Evolutionary conservation across 2,113 vertebrate genomes (phyloP), one percentile per base, ranked within the genome.

Genomic region (Neodontobutis hainanensis): DNA sequence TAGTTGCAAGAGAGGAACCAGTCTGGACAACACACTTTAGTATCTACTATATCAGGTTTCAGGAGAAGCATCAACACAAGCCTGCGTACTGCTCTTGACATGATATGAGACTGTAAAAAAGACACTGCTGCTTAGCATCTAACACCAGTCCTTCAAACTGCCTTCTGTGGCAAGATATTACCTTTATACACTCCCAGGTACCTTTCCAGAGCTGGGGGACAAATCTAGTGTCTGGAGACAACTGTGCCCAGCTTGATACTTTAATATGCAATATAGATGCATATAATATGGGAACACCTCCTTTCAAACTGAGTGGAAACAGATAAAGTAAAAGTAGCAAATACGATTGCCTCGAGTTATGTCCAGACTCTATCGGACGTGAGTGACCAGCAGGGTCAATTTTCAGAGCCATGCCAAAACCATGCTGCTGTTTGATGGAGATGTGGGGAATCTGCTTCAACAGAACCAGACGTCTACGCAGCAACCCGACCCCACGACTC

Each of bases 361-460:
- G 19, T 27, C 6, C 51, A 61, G 52, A 70, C 46, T 70, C 63
- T 36, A 55, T 82, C 57, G 66, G 76, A 88, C 78, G 60, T 71
- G 65, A 68, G 78, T 70, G 79, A 75, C 68, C 79, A 77, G 65
- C 27, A 72, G 81, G 87, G 86, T 88, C 86, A 88, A 59, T 83
- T 87, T 88, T 87, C 85, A 89, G 85, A 80, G 83, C 52, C 58
- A n/a, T 82, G 83, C 79, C 81, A 85, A 89, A 89, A 78, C 79
- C 68, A 73, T 62, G 77, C 82, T 83, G 85, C 79, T 11, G 70
- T 91, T 86, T 87, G 84, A 89, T 83, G 85, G 88, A 80, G 82
- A 86, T 75, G 73, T 77, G 85, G 85, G 73, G 84, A 86, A 85
- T 87, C 86, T 86, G 81, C 89, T 84, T 87, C 85, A 89, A 68